A percentile compares a stretch with the other conserved stretches of the same genome.
Evolutionary conservation across 2,113 vertebrate species (phyloP).

Genomic region (Theristicus caerulescens): DNA sequence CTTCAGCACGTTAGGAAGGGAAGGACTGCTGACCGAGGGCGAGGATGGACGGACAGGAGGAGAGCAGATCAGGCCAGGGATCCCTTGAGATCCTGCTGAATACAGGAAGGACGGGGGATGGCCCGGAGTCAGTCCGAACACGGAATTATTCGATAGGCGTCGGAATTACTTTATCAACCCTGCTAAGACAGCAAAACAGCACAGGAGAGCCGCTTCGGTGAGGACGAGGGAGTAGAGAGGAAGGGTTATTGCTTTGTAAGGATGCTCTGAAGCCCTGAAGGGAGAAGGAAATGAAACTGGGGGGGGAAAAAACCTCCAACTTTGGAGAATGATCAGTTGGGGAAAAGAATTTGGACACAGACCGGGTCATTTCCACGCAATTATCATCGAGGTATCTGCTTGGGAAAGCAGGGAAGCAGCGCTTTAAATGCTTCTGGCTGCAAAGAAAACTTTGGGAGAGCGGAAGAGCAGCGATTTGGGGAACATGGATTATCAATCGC

Average conservation of each 20-base stretch:
- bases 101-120: neutral
- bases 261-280: neutral
- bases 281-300: neutral
- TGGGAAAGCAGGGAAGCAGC: neutral
- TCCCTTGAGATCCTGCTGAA: neutral
- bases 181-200: neutral
- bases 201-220: neutral
- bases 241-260: neutral
- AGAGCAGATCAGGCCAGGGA: neutral
- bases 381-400: neutral
- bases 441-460: neutral
- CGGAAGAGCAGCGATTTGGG: neutral
- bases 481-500: neutral
- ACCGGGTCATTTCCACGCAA: neutral
- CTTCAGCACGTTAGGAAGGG: neutral
- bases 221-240: neutral
- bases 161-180: neutral
- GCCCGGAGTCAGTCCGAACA: neutral
- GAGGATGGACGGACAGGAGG: neutral
- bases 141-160: neutral
- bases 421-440: neutral
- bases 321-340: neutral
- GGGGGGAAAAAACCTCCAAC: neutral
- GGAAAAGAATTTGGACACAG: neutral
- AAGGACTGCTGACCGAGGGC: neutral